phyloP scores from a whole-genome alignment of 2,113 vertebrate genomes.

The Coryphaenoides rupestris region DNA sequence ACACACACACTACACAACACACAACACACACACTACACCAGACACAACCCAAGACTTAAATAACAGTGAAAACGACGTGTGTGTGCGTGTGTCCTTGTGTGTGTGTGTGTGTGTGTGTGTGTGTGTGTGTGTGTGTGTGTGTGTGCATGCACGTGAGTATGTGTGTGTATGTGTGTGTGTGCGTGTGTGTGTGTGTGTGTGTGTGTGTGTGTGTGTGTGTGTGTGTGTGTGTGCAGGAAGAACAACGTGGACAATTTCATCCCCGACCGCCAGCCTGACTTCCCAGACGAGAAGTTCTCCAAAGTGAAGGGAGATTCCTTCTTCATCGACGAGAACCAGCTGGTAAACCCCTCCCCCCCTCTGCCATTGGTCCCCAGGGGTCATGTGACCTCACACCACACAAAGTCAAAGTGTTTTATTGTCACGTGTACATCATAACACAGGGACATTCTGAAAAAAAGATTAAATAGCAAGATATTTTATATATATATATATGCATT shows the following conservation, averaged over 20 bases:
- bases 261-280: constrained; percentile 72
- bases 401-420: no score
- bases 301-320: constrained; percentile 74
- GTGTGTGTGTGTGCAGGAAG: constrained; percentile 64
- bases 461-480: no score
- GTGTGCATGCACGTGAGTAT: constrained; percentile 40
- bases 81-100: neutral
- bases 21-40: no score
- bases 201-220: neutral
- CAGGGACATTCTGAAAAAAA: no score
- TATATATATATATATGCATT: no score
- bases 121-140: constrained; percentile 4
- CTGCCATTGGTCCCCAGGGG: neutral
- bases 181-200: neutral
- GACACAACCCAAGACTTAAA: neutral
- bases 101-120: neutral
- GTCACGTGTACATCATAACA: neutral
- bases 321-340: constrained; percentile 73
- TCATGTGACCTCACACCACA: neutral
- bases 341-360: constrained; percentile 56
- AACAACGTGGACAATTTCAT: constrained; percentile 76
- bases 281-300: constrained; percentile 74
- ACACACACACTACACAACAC: no score
- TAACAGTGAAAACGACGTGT: neutral
- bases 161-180: neutral